Evolutionary conservation across 2,888 invertebrate genomes (phyloP), one percentile per base, ranked within the genome.

Genomic region (Dyspetes luteomarginatus): DNA sequence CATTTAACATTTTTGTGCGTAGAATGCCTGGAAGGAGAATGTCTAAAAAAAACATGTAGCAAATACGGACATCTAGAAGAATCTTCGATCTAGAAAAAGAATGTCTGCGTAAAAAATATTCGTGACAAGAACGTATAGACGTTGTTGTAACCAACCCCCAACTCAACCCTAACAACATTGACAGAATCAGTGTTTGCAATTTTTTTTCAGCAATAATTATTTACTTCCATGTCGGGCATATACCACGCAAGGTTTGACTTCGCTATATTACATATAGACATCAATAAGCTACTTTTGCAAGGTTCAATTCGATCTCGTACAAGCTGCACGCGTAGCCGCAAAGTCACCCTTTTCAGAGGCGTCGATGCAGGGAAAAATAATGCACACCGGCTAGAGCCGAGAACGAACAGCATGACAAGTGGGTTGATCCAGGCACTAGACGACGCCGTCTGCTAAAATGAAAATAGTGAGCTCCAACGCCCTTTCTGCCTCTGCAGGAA

Each of bases 391-490:
- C 9, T 19, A n/a, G 9, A 17, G 4, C 2, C 24, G 72, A 64
- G 15, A 48, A 15, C 62, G 64, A 17, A 64, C 72, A 73, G 36
- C 75, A 62, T 71, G 80, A 76, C 80, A 41, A 80, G 80, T 76
- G 75, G 52, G 52, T 56, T 55, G 71, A 60, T 60, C 55, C 55
- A 73, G 50, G 26, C 65, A 41, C 24, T 28, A 30, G 50, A 22
- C 30, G 52, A 65, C 19, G 17, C 71, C 67, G 60, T 72, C 62
- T 77, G 77, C 24, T 76, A 81, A 81, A 81, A 77, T 77, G 81
- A 81, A 77, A 81, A 81, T 55, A 81, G 17, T 24, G 41, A 45
- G 45, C 50, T 4, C 26, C 55, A 55, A n/a, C 60, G 15, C 52
- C 19, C 12, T 24, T 17, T 26, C 41, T 22, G 7, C 76, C 43